Percentiles rank a stretch among this genome's conserved stretches.
These are phyloP conservation scores for Aspidapion aeneum DNA, from an alignment of 2,888 invertebrate genomes.

Conservation along the genomic window DNA sequence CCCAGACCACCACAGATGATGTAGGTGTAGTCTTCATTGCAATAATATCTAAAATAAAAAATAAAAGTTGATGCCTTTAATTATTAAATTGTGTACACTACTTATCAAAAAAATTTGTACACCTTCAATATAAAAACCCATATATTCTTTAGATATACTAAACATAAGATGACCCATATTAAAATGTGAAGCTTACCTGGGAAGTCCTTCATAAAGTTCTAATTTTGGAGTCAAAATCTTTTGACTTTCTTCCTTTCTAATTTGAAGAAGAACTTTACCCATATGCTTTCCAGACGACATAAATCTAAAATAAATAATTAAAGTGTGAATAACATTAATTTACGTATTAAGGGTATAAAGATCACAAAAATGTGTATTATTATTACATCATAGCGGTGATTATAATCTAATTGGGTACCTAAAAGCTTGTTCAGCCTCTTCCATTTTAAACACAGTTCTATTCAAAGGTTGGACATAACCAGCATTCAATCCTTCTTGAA, in stretches of 20 bases:
- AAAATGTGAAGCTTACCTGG: background rate
- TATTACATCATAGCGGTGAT: too few species aligned
- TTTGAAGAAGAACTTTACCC: constrained; percentile 62
- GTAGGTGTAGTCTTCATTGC: constrained; percentile 54
- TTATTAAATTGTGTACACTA: too few species aligned
- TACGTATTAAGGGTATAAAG: too few species aligned
- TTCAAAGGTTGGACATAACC: constrained; percentile 69
- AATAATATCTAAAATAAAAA: constrained; percentile 47
- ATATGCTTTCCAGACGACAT: constrained; percentile 72
- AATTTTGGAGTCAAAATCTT: constrained; percentile 3
- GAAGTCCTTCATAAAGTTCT: background rate
- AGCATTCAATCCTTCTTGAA: constrained; percentile 14
- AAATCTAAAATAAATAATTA: too few species aligned
- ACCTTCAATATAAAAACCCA: too few species aligned
- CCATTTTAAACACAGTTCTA: constrained; percentile 58
- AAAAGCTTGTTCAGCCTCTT: constrained; percentile 70
- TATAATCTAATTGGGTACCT: too few species aligned
- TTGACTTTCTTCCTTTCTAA: constrained; percentile 39
- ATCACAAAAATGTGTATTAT: too few species aligned
- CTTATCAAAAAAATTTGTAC: too few species aligned
- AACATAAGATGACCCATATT: too few species aligned
- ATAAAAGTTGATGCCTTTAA: background rate
- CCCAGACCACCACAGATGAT: constrained; percentile 79
- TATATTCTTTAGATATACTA: too few species aligned
- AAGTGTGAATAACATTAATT: too few species aligned